Evolutionary conservation across 2,113 vertebrate genomes (phyloP), one percentile per base, ranked within the genome.

Genomic region (Cololabis saira): DNA sequence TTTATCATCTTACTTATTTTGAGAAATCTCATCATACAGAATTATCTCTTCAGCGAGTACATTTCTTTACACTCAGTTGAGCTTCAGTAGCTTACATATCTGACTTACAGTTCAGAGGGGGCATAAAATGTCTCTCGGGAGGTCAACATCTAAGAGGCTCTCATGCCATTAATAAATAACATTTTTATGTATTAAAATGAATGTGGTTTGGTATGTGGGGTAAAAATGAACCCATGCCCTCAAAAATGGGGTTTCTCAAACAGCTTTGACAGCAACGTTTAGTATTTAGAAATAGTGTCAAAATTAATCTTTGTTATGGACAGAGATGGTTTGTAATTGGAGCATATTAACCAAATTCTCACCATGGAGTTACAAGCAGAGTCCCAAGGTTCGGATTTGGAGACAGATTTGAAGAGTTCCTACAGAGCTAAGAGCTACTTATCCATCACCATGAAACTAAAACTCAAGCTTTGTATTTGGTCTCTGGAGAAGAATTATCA

Each of bases 51-150:
- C 60, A 68, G 65, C 71, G 78, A 83, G 83, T 80, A 72, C 59
- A 80, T 83, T 83, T 79, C 44, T 72, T 78, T 58, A 76, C 70
- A 71, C 50, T 81, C 42, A 71, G 56, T 64, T 73, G 73, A 85
- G 61, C 41, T 40, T 40, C 42, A 65, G 74, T 45, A 65, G 71
- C 75, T 59, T 59, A 70, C 72, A 78, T 70, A 74, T 81, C 77
- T 84, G 86, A 82, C 65, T 83, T 63, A 76, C 67, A 57, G 58
- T 22, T 49, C 74, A 62, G 62, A 80, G 67, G 70, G 8, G 58
- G 51, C 57, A 72, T 76, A 81, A 91, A 89, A 89, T 80, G 67
- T 86, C 83, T 82, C 81, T 82, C 72, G 82, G 84, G 69, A 64
- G 66, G 66, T 67, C 56, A 75, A 76, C 70, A 87, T 81, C 74